A percentile compares a stretch with the other conserved stretches of the same genome.
phyloP scores from a whole-genome alignment of 2,888 invertebrate species.

The Theristus sp. region DNA sequence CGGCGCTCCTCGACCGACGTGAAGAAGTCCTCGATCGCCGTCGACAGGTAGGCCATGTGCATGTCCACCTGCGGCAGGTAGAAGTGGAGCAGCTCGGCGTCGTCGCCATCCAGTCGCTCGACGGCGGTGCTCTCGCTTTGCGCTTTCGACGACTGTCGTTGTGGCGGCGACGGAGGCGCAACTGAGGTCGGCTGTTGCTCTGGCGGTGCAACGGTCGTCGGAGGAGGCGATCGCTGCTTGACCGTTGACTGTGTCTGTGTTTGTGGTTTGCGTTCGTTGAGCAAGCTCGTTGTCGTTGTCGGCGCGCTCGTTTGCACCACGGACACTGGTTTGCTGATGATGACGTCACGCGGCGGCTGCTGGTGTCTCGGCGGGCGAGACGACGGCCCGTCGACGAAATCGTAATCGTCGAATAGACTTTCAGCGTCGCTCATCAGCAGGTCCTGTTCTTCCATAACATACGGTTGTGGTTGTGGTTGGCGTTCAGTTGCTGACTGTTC shows the following conservation, averaged over 20 bases:
- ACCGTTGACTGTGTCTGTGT: neutral
- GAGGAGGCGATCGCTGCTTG: neutral
- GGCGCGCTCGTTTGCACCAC: constrained; percentile 42
- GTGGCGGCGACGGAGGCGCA: neutral
- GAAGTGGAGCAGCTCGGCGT: constrained; percentile 62
- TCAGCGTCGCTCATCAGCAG: constrained; percentile 27
- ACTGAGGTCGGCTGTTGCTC: neutral
- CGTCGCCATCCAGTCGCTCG: constrained; percentile 44
- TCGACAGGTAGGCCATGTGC: constrained; percentile 61
- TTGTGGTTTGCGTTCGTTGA: neutral
- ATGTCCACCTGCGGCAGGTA: constrained; percentile 68
- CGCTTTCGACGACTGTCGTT: neutral
- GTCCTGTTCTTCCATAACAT: constrained; percentile 18
- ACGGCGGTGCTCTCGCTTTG: neutral
- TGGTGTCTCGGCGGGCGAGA: neutral
- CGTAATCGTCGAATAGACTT: constrained; percentile 12
- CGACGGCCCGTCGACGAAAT: constrained; percentile 5
- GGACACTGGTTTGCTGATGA: constrained; percentile 42
- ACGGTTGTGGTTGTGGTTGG: neutral
- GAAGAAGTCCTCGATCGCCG: constrained; percentile 76
- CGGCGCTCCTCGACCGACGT: constrained; percentile 76
- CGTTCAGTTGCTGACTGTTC: too few species aligned
- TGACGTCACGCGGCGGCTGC: constrained; percentile 45
- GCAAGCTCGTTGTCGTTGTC: neutral
- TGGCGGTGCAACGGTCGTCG: neutral